Evolutionary conservation across 2,113 vertebrate species (phyloP), one percentile per base, ranked within the genome.

Genomic region (Pardalotus punctatus): DNA sequence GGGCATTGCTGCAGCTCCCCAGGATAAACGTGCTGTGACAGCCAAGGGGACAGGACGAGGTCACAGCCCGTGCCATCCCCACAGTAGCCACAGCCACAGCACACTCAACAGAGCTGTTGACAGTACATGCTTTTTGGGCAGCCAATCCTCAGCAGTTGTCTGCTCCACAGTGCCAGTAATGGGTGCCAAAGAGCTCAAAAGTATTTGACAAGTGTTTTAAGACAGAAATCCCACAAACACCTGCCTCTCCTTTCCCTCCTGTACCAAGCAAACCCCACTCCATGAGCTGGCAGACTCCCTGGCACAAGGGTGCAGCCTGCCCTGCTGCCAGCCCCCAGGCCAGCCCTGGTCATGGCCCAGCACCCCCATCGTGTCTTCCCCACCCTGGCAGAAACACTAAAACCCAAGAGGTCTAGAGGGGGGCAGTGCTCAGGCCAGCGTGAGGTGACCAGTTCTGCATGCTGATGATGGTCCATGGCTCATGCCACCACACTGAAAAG

Each of bases 311-410:
- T 1, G 3, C 54, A 62, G 36, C 33, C 19, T 6, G 2, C 29
- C 14, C 14, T 3, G 8, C 28, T 16, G 1, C 9, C 42, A 42
- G 17, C 11, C 33, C 20, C 28, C 28, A 51, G 38, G 28, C 7
- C 3, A 69, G 45, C 33, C 33, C 38, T 70, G 29, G 19, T 1
- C 2, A 35, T 5, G 3, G 4, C 13, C 7, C 9, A 5, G 0
- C 45, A 10, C 6, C 12, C 28, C 15, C 13, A 23, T 5, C 0
- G 7, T 5, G 12, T 6, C 38, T 35, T 16, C 10, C 22, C 7
- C 24, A 36, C 15, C n/a, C 33, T 0, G 0, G 48, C 53, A 58
- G 42, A 4, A 66, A 29, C n/a, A 35, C 38, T 13, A 2, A 80
- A 71, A 58, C 21, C 36, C 57, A 54, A 3, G 0, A 2, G 33